These are phyloP conservation scores for Bujurquina vittata DNA, from an alignment of 2,113 vertebrate species.

Conservation along the genomic window DNA sequence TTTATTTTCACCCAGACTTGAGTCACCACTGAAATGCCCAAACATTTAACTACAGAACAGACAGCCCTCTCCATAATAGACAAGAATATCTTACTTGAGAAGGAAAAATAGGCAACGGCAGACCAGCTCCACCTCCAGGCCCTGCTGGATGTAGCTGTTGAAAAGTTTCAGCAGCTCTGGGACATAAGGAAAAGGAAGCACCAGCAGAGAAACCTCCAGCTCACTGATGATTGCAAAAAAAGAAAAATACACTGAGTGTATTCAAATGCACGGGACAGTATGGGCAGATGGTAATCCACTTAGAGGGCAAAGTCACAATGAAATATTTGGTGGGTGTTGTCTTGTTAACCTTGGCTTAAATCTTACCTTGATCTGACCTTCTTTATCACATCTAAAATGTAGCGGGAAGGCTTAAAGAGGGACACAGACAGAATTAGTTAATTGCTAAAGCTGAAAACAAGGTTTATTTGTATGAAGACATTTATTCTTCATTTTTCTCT, in stretches of 20 bases:
- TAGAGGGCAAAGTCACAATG: neutral
- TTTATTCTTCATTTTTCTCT: slow-evolving; percentile 62
- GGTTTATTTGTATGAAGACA: neutral
- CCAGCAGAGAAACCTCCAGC: slow-evolving; percentile 93
- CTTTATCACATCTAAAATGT: slow-evolving; percentile 92
- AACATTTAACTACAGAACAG: neutral
- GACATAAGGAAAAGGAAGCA: slow-evolving; percentile 92
- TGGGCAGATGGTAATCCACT: neutral
- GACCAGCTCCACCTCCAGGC: slow-evolving; percentile 89
- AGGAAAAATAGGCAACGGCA: slow-evolving; percentile 96
- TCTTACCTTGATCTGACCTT: slow-evolving; percentile 94
- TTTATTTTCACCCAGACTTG: neutral
- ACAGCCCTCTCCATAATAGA: neutral
- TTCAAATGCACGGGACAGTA: neutral
- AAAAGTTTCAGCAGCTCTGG: slow-evolving; percentile 90
- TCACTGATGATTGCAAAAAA: slow-evolving; percentile 80
- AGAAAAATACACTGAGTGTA: neutral
- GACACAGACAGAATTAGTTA: neutral
- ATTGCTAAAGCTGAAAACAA: neutral
- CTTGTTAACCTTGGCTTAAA: neutral
- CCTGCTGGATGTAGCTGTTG: slow-evolving; percentile 84
- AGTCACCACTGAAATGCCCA: neutral
- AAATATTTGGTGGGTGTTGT: neutral
- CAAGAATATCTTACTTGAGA: slow-evolving; percentile 82
- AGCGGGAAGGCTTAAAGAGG: slow-evolving; percentile 84